Conservation (phyloP, 1,140 invertebrate genomes). For the Drosophila prosaltans region DNA sequence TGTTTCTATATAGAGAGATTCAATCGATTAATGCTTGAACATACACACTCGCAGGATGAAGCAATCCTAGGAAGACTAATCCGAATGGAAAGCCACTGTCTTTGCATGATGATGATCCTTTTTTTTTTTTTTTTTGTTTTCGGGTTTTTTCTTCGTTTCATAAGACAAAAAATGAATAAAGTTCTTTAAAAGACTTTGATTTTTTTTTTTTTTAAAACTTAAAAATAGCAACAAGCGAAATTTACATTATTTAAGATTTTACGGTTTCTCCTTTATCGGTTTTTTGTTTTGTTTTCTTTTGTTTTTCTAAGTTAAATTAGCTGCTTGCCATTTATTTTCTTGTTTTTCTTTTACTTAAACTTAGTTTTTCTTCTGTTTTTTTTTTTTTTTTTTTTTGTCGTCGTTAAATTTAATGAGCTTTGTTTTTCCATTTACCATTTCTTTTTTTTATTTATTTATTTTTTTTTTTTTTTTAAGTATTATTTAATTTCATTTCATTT, state of each 20-base stretch:
- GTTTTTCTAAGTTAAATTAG: conserved; percentile 53
- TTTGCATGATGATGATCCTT: conserved; percentile 42
- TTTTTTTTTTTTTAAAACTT: conserved; percentile 77
- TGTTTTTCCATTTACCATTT: conserved; percentile 7
- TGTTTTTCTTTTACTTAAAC: conserved; percentile 53
- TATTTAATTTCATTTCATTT: conserved; percentile 36
- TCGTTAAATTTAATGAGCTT: conserved; percentile 74
- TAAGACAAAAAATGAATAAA: conserved; percentile 69
- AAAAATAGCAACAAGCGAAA: conserved; percentile 82
- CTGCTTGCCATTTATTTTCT: conserved; percentile 33
- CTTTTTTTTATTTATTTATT: neutral
- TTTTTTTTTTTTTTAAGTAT: neutral
- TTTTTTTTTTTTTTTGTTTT: neutral
- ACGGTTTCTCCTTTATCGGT: neutral
- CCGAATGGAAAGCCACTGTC: neutral
- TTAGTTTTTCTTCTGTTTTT: conserved; percentile 60
- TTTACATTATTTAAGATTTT: conserved; percentile 66
- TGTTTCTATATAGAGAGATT: too few relatives aligned
- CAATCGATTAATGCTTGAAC: too few relatives aligned
- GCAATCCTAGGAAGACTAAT: neutral
- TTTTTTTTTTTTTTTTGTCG: conserved; percentile 31
- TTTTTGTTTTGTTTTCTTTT: conserved; percentile 36
- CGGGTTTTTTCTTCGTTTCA: conserved; percentile 46
- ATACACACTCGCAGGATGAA: neutral
- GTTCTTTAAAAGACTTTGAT: conserved; percentile 81